These are phyloP conservation scores for Crocuta crocuta DNA, from an alignment of 2,113 vertebrate species.

Conservation along the genomic window DNA sequence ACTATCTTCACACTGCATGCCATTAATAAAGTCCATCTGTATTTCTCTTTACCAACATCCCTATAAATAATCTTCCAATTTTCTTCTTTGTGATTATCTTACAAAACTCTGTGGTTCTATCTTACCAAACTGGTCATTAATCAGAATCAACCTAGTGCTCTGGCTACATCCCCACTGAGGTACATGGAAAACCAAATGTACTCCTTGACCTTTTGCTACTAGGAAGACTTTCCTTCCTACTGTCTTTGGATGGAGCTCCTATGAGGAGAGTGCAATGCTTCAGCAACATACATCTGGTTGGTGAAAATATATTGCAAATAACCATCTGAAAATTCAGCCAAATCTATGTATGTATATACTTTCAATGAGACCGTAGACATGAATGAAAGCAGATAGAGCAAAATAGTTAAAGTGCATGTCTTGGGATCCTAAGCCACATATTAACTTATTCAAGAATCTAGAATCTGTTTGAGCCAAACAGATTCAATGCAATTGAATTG, in stretches of 20 bases:
- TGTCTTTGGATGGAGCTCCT: not conserved
- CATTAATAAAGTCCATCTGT: not conserved
- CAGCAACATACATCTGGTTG: not conserved
- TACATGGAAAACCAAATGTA: not conserved
- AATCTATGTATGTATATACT: not conserved
- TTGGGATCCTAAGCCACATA: not conserved
- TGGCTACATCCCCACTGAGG: not conserved
- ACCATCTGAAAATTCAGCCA: not conserved
- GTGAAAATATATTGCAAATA: not conserved
- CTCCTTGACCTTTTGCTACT: not conserved
- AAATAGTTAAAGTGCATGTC: not conserved
- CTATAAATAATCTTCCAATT: not conserved
- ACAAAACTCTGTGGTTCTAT: not conserved
- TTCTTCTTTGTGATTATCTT: not conserved
- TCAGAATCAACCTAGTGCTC: not conserved
- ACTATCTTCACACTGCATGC: not conserved
- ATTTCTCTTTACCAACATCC: not conserved
- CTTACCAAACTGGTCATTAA: not conserved
- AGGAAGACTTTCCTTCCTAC: not conserved
- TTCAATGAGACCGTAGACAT: not conserved
- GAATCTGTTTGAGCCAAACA: not conserved
- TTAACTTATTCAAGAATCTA: not conserved
- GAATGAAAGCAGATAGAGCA: not conserved
- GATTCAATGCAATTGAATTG: too few relatives aligned
- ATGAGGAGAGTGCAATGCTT: not conserved